Evolutionary conservation across 2,113 vertebrate species (phyloP).

Genomic region (Varanus komodoensis): DNA sequence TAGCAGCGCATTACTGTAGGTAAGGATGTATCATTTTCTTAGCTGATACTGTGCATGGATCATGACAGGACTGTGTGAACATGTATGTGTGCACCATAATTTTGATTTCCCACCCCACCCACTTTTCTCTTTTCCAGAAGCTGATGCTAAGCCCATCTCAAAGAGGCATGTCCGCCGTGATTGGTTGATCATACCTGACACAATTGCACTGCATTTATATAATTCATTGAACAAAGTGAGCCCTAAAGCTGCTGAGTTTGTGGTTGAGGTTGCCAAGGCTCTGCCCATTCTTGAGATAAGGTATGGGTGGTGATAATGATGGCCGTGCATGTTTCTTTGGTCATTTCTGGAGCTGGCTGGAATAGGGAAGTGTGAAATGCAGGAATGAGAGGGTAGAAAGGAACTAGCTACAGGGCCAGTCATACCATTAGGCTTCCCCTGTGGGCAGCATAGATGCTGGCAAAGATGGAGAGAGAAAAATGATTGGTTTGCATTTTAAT

Average conservation of each 20-base stretch:
- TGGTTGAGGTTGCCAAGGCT: conserved; percentile 56
- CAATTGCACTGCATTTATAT: conserved; percentile 52
- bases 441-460: background rate
- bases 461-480: background rate
- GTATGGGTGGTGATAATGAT: conserved; percentile 47
- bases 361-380: background rate
- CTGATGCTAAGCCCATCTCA: conserved; percentile 60
- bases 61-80: background rate
- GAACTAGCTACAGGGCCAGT: background rate
- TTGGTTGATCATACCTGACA: conserved; percentile 62
- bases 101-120: background rate
- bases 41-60: background rate
- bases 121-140: conserved; percentile 59
- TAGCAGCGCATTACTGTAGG: background rate
- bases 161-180: conserved; percentile 65
- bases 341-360: background rate
- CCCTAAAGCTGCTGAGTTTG: conserved; percentile 61
- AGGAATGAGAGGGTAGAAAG: background rate
- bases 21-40: background rate
- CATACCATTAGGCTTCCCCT: background rate
- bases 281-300: conserved; percentile 53
- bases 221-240: conserved; percentile 61
- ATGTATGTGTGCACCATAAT: background rate
- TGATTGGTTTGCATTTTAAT: too few species aligned
- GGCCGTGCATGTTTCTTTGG: background rate